Percentiles rank a stretch among this genome's conserved stretches.
Conservation (phyloP, 2,797 vertebrate genomes). For the Sebastiscus tertius region DNA sequence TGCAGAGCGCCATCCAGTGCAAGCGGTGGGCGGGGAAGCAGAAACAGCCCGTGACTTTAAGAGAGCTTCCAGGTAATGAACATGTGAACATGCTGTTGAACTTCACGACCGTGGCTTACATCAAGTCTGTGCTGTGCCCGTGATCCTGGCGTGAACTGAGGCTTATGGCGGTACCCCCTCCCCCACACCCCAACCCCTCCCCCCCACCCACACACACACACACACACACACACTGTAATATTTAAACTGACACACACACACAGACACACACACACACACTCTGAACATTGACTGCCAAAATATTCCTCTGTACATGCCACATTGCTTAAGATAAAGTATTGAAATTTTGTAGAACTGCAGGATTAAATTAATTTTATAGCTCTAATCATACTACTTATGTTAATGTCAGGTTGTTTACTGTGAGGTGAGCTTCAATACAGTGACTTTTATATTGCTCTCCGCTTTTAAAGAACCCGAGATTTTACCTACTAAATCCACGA, state of each 20-base stretch:
- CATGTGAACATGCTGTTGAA: constrained; percentile 93
- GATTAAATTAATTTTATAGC: constrained; percentile 26
- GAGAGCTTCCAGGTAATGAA: constrained; percentile 89
- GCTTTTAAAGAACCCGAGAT: neutral
- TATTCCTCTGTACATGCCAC: neutral
- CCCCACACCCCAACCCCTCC: too few relatives aligned
- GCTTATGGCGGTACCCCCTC: neutral
- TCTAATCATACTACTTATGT: neutral
- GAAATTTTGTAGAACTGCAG: neutral
- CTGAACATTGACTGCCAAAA: constrained; percentile 14
- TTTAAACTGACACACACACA: neutral
- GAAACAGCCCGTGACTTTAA: constrained; percentile 84
- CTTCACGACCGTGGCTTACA: constrained; percentile 89
- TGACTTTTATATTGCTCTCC: constrained; percentile 22
- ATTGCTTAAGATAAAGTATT: constrained; percentile 2
- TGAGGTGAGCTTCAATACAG: neutral
- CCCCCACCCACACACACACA: neutral
- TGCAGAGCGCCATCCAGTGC: constrained; percentile 89
- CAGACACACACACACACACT: neutral
- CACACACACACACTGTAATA: neutral
- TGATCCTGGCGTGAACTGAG: constrained; percentile 46
- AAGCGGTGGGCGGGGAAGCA: constrained; percentile 85
- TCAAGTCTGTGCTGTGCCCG: constrained; percentile 88
- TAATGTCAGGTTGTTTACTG: constrained; percentile 38
- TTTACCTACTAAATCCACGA: constrained; percentile 1